A percentile compares a stretch with the other conserved stretches of the same genome.
phyloP scores from a whole-genome alignment of 1,140 invertebrate species.

The Planococcus citri region DNA sequence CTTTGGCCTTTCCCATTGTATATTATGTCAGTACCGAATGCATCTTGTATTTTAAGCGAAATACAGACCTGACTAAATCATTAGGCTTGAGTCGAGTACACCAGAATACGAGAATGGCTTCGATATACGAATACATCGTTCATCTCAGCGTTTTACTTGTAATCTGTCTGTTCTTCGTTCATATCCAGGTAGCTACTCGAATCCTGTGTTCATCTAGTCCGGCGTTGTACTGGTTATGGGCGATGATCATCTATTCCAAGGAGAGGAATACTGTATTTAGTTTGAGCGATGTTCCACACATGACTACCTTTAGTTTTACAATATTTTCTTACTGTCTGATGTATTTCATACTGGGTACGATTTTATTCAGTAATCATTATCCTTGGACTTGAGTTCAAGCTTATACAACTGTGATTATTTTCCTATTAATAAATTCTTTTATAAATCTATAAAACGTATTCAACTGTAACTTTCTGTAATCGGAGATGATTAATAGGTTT shows the following conservation, averaged over 20 bases:
- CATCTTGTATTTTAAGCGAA: conserved; percentile 37
- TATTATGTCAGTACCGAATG: conserved; percentile 42
- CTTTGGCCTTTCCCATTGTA: conserved; percentile 69
- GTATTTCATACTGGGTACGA: conserved; percentile 39
- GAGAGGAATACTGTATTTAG: conserved; percentile 23
- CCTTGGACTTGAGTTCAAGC: conserved; percentile 44
- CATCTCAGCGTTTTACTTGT: conserved; percentile 38
- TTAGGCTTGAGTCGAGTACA: conserved; percentile 18
- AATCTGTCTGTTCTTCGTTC: conserved; percentile 42
- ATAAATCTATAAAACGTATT: too few species aligned
- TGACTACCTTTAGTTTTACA: conserved; percentile 26
- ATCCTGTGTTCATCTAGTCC: conserved; percentile 41
- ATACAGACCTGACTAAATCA: conserved; percentile 39
- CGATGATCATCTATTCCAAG: conserved; percentile 27
- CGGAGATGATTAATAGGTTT: too few species aligned
- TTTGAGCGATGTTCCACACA: conserved; percentile 16
- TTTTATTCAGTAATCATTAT: conserved; percentile 37
- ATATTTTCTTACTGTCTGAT: conserved; percentile 36
- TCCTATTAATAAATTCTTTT: too few species aligned
- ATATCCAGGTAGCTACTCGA: conserved; percentile 46
- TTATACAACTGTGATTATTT: too few species aligned
- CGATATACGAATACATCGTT: conserved; percentile 35
- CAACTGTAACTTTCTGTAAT: too few species aligned
- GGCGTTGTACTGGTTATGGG: conserved; percentile 40
- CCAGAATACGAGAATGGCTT: background rate